Evolutionary conservation across 2,113 vertebrate species (phyloP).

Genomic region (Nothocercus julius): DNA sequence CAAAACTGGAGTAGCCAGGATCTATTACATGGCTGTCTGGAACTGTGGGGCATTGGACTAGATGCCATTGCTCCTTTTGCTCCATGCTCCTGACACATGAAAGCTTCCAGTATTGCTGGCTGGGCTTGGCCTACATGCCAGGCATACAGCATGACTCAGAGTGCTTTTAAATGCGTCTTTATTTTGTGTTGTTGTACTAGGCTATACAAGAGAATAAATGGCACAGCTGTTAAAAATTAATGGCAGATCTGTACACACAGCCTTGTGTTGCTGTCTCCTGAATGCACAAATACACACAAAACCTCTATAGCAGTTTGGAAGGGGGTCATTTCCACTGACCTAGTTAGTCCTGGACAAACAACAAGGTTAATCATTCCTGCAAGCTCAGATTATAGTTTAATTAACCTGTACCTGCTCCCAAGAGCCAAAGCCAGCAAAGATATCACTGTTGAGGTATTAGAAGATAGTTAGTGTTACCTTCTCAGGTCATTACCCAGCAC

Average conservation of each 20-base stretch:
- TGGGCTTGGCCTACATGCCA: neutral
- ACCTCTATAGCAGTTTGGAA: accelerated
- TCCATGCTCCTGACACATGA: neutral
- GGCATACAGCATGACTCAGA: neutral
- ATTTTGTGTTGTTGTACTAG: neutral
- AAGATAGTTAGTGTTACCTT: neutral
- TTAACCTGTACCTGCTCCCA: constrained; percentile 13
- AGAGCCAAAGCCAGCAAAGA: neutral
- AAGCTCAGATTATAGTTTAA: constrained; percentile 1
- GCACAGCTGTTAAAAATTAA: neutral
- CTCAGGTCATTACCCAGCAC: neutral
- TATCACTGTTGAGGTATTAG: neutral
- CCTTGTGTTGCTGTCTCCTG: neutral
- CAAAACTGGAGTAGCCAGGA: neutral
- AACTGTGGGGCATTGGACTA: neutral
- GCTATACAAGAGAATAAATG: neutral
- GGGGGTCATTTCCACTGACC: neutral
- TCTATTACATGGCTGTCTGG: neutral
- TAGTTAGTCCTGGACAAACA: constrained; percentile 35
- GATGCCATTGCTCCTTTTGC: neutral
- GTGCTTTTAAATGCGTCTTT: neutral
- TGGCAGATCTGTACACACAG: neutral
- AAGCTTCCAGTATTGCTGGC: neutral
- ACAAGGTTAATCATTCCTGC: neutral
- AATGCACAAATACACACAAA: accelerated